Evolutionary conservation across 2,113 vertebrate genomes (phyloP), one percentile per base, ranked within the genome.

Genomic region (Laticauda colubrina): DNA sequence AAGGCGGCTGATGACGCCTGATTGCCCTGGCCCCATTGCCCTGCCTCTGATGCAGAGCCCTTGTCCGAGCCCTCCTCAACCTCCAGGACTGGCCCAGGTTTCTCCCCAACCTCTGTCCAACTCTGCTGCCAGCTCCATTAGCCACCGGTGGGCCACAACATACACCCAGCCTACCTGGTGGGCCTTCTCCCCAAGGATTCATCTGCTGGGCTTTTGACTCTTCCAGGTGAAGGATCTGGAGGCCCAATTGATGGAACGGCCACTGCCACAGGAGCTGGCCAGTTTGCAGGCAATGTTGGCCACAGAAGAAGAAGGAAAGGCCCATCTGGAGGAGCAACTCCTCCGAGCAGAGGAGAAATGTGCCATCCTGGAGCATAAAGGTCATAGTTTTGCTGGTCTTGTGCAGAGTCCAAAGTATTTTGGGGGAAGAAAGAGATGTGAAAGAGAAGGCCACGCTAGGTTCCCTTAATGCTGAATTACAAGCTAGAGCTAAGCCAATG

Each of bases 361-460:
- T 12, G 12, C 4, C 0, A 90, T 51, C 45, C 96, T 98, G 61
- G 93, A 97, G 91, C 94, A 96, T 24, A 95, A 97, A 97, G 97
- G 98, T 98, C 95, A 9, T 8, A 6, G 24, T 0, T 5, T 29
- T 7, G n/a, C 15, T 39, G 69, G 69, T 81, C 15, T 39, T 18
- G 15, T 2, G 15, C 2, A 48, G 15, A 39, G n/a, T 8, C 14
- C 15, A 39, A 81, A 20, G 6, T 20, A 20, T 18, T 39, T 8
- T 3, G n/a, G n/a, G 34, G 69, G 18, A 39, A 75, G n/a, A 48
- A 48, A 48, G n/a, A 39, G 69, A 1, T 3, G 64, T 0, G 29
- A 15, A 69, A 34, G 14, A 0, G 69, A 20, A 20, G 69, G 7
- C 15, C 15, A 75, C 0, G 15, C 69, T 20, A 14, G 6, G n/a